Evolutionary conservation across 2,888 invertebrate species (phyloP), one percentile per base, ranked within the genome.

Genomic region (Sinodicranocentrus sp.): DNA sequence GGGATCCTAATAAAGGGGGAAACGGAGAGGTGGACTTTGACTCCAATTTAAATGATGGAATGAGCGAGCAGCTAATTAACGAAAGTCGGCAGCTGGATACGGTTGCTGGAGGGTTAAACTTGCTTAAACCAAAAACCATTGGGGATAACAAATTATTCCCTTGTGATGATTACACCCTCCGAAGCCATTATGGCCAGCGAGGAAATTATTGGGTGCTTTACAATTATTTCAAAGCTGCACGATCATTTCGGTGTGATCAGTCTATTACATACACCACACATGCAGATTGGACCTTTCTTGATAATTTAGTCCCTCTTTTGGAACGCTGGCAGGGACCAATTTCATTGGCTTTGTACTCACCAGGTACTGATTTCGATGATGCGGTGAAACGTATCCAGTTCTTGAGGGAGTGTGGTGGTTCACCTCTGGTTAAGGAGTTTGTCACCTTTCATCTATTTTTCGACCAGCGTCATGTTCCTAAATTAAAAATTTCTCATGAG

Each of bases 361-460:
- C 97, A 0, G 97, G 97, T 71, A 92, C 93, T 1, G 97, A 97
- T 91, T 94, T 97, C 90, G 91, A 92, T 77, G 93, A 94, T 26
- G 95, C 97, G 0, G 91, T 97, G 88, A 94, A 95, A 89, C 94
- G 96, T 89, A 95, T 97, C 90, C 93, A 94, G 88, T 96, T 95
- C 91, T 92, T 96, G 86, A 93, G 97, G 79, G 95, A 94, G 90
- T 97, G 97, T 90, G 92, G 92, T 86, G 48, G 33, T 2, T 91
- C 91, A 86, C 93, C 94, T 54, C 92, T 96, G 89, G 93, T 97
- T 87, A 93, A 94, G 77, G 94, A 95, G 89, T 94, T 93, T 90
- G 96, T 95, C 90, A 96, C 96, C 85, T 97, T 97, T 92, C 97
- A 97, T 91, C 91, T 97, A 72, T 96, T 96, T 92, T 97, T 97